A percentile compares a stretch with the other conserved stretches of the same genome.
Conservation (phyloP, 2,797 vertebrate species). For the Neosilurus mollespiculum region DNA sequence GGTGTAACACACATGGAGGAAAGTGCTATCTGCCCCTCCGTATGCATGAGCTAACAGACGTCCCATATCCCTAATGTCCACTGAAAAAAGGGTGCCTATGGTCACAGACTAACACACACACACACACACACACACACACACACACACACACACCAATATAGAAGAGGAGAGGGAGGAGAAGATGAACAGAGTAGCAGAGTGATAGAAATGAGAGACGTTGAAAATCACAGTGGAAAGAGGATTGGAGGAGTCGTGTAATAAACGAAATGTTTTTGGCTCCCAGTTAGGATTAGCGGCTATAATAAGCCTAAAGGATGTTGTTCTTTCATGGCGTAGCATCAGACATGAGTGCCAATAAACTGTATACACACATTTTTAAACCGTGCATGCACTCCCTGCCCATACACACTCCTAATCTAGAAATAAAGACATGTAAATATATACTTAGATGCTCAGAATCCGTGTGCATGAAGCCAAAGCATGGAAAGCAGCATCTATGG, state of each 20-base stretch:
- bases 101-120: too few species aligned
- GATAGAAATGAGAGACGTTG: background rate
- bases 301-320: slow-evolving; percentile 48
- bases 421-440: slow-evolving; percentile 2
- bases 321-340: slow-evolving; percentile 42
- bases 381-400: slow-evolving; percentile 5
- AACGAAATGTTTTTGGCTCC: slow-evolving; percentile 64
- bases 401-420: slow-evolving; percentile 31
- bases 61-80: too few species aligned
- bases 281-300: slow-evolving; percentile 52
- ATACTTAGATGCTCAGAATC: background rate
- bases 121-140: too few species aligned
- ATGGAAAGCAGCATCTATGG: background rate
- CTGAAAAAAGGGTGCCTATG: too few species aligned
- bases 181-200: background rate
- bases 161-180: background rate
- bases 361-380: slow-evolving; percentile 1
- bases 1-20: too few species aligned
- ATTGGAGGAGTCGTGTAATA: slow-evolving; percentile 76
- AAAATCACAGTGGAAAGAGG: slow-evolving; percentile 66
- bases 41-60: too few species aligned
- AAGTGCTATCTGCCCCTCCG: too few species aligned
- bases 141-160: too few species aligned
- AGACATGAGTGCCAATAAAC: slow-evolving; percentile 3
- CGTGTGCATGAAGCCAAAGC: background rate